Evolutionary conservation across 1,140 invertebrate genomes (phyloP), one percentile per base, ranked within the genome.

Genomic region (Contarinia nasturtii): DNA sequence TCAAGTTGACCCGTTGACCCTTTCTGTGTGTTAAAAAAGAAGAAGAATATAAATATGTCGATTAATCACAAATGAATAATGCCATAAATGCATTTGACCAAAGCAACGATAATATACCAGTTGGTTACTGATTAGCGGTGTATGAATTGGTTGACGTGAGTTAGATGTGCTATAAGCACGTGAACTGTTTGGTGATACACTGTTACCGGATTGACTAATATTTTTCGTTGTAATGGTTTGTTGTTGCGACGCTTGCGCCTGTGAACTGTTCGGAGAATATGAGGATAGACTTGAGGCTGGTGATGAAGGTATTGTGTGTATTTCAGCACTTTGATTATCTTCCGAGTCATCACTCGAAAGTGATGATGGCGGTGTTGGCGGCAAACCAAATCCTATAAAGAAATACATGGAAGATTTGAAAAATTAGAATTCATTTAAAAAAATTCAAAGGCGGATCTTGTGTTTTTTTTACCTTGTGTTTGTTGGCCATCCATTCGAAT

Each of bases 261-360:
- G 45, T 21, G 21, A 14, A 2, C 10, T n/a, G 7, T 14, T n/a
- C 14, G 21, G 44, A 2, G 33, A 37, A 51, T 52, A 44, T 59
- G 38, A 44, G 51, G 47, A 12, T 48, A 62, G 53, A 53, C 64
- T 52, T 66, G 58, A 49, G 63, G 50, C 57, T 61, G 59, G 65
- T 65, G 51, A 68, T 53, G 53, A 64, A 51, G 68, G 70, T 48
- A 67, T 73, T 52, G 67, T 67, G 63, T 74, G 72, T 56, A 74
- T 77, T 52, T 79, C 76, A 46, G 81, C 80, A 27, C 77, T 80
- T 50, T 75, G 69, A 50, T 82, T 80, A 50, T 82, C 79, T 61
- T 84, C 80, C 58, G 87, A 89, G 56, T 87, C 88, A 57, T 90
- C 89, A 59, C 86, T 90, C 50, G 82, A 81, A 50, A 82, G 81